Percentiles rank a stretch among this genome's conserved stretches.
phyloP scores from a whole-genome alignment of 2,888 invertebrate genomes.

The Platycheirus rosarum region DNA sequence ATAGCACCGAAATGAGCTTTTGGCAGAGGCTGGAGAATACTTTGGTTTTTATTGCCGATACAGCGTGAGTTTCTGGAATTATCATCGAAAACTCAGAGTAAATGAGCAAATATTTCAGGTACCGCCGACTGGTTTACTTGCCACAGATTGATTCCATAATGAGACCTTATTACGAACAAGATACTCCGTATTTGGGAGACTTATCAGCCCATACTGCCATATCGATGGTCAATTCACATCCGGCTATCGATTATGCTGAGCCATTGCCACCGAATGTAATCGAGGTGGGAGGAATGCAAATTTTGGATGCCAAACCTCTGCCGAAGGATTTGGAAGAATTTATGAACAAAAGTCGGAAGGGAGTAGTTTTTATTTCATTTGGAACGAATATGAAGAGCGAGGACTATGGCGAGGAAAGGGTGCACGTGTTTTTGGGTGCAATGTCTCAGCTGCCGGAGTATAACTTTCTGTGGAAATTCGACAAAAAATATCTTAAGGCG shows the following conservation, averaged over 20 bases:
- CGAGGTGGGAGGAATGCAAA: constrained; percentile 81
- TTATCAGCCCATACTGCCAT: constrained; percentile 76
- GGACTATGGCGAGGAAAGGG: constrained; percentile 64
- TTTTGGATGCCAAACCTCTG: constrained; percentile 76
- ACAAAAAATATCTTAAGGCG: constrained; percentile 52
- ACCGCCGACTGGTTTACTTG: constrained; percentile 53
- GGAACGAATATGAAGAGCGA: constrained; percentile 77
- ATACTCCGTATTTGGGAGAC: constrained; percentile 73
- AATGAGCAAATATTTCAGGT: constrained; percentile 9
- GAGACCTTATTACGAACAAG: constrained; percentile 69
- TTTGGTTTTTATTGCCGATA: constrained; percentile 75
- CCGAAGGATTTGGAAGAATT: constrained; percentile 77
- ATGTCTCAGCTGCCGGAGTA: constrained; percentile 78
- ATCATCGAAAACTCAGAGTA: neutral
- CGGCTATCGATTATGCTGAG: constrained; percentile 78
- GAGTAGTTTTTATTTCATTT: constrained; percentile 79
- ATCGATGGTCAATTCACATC: constrained; percentile 79
- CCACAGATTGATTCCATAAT: constrained; percentile 75
- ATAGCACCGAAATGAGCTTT: constrained; percentile 76
- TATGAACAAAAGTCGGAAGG: constrained; percentile 77
- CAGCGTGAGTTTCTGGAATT: constrained; percentile 61
- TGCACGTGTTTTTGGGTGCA: constrained; percentile 55
- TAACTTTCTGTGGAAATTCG: constrained; percentile 81
- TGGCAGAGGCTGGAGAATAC: constrained; percentile 76
- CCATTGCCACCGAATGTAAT: constrained; percentile 80